Conservation (phyloP, 2,113 vertebrate species). For the Semicossyphus pulcher region DNA sequence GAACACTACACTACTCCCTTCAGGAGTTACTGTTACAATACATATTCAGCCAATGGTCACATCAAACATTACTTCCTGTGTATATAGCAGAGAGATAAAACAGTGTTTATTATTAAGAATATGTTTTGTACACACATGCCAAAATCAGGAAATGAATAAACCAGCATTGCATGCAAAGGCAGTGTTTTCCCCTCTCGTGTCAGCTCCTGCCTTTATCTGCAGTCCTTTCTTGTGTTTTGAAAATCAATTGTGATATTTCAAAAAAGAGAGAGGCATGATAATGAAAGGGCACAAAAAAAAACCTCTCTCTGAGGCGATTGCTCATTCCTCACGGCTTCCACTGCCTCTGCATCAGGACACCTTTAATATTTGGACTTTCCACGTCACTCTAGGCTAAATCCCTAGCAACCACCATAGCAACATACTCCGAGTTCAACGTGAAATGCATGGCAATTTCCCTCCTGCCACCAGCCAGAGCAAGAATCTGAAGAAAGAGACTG, state of each 20-base stretch:
- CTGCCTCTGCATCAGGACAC: slow-evolving; percentile 81
- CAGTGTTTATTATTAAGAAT: not conserved
- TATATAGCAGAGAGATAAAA: not conserved
- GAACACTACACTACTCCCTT: too few species aligned
- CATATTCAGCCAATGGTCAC: not conserved
- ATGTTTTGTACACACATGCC: not conserved
- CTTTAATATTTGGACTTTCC: slow-evolving; percentile 87
- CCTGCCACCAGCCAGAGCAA: slow-evolving; percentile 67
- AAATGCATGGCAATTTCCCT: slow-evolving; percentile 83
- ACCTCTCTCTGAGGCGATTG: slow-evolving; percentile 67
- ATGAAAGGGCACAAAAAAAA: slow-evolving; percentile 68
- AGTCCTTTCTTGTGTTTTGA: slow-evolving; percentile 55
- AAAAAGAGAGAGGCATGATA: slow-evolving; percentile 65
- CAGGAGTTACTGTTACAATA: slow-evolving; percentile 4
- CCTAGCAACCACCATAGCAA: slow-evolving; percentile 89
- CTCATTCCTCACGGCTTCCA: slow-evolving; percentile 77
- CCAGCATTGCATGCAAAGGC: slow-evolving; percentile 8
- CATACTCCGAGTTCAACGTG: slow-evolving; percentile 83
- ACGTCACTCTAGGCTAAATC: slow-evolving; percentile 85
- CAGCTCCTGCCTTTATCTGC: slow-evolving; percentile 29
- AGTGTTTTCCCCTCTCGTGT: slow-evolving; percentile 24
- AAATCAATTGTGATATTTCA: slow-evolving; percentile 74
- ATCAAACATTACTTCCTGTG: not conserved
- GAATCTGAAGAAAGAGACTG: slow-evolving; percentile 36
- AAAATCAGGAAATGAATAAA: slow-evolving; percentile 24